Evolutionary conservation across 2,113 vertebrate species (phyloP).

Genomic region (Halcyon malimbica): DNA sequence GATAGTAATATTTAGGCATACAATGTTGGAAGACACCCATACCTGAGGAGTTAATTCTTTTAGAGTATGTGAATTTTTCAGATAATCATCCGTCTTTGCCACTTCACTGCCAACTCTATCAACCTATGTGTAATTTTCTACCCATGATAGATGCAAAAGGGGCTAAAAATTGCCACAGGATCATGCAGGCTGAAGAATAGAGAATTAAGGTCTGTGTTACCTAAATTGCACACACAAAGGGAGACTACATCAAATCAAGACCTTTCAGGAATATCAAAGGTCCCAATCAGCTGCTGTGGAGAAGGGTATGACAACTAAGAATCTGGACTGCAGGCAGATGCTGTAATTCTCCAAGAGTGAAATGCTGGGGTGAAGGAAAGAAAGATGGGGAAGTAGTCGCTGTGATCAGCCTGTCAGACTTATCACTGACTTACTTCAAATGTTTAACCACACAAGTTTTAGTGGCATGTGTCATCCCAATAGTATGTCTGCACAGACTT

Average conservation of each 20-base stretch:
- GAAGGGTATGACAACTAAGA: background rate
- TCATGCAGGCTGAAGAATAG: background rate
- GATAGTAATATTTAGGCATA: background rate
- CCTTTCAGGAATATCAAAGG: background rate
- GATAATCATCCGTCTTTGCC: constrained; percentile 7
- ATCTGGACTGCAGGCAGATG: background rate
- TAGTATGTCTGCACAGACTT: background rate
- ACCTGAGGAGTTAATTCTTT: background rate
- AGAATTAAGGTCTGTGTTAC: background rate
- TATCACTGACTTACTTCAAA: background rate
- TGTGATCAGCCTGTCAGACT: background rate
- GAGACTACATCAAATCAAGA: background rate
- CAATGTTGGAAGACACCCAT: background rate
- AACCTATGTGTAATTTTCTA: background rate
- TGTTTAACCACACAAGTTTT: background rate
- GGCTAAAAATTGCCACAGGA: background rate
- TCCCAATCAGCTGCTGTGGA: background rate
- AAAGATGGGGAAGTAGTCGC: background rate
- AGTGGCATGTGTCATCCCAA: background rate
- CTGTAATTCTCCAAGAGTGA: background rate
- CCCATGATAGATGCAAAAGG: background rate
- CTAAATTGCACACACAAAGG: background rate
- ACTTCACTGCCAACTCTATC: background rate
- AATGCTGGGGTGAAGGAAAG: background rate
- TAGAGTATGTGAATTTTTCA: constrained; percentile 22